Percentiles rank a stretch among this genome's conserved stretches.
phyloP scores from a whole-genome alignment of 2,888 invertebrate genomes.

The Rhagophthalmus giganteus region DNA sequence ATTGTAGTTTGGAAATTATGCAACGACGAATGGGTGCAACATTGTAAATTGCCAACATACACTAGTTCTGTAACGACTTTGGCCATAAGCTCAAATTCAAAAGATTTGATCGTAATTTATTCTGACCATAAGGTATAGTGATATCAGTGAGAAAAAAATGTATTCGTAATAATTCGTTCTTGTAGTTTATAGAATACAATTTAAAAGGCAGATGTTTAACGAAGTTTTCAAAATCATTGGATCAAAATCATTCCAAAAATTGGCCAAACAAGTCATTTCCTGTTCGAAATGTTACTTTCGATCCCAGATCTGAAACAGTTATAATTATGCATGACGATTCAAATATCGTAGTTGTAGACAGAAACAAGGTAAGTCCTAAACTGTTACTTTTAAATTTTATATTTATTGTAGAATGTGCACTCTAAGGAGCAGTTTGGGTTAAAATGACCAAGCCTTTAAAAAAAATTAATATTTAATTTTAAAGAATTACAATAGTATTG shows the following conservation, averaged over 20 bases:
- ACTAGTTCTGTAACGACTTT: conserved; percentile 72
- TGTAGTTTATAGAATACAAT: conserved; percentile 76
- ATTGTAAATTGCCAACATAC: conserved; percentile 71
- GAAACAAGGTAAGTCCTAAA: conserved; percentile 55
- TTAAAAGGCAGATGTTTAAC: conserved; percentile 66
- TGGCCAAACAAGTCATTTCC: conserved; percentile 64
- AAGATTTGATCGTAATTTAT: conserved; percentile 71
- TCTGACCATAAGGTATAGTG: conserved; percentile 73
- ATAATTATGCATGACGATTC: conserved; percentile 75
- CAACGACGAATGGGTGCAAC: conserved; percentile 51
- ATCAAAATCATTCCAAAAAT: conserved; percentile 58
- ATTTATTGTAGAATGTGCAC: too few relatives aligned
- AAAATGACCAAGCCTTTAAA: too few relatives aligned
- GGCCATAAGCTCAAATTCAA: conserved; percentile 63
- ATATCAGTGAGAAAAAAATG: not conserved
- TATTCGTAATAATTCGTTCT: conserved; percentile 26
- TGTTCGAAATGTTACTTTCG: conserved; percentile 65
- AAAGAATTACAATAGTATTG: not conserved
- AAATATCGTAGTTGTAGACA: conserved; percentile 65
- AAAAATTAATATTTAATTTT: too few relatives aligned
- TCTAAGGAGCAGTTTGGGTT: too few relatives aligned
- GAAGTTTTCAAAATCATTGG: conserved; percentile 63
- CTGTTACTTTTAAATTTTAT: not conserved
- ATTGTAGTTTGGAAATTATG: conserved; percentile 65
- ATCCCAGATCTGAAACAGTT: conserved; percentile 65